Evolutionary conservation across 2,888 invertebrate species (phyloP).

Genomic region (Thalpophila matura): DNA sequence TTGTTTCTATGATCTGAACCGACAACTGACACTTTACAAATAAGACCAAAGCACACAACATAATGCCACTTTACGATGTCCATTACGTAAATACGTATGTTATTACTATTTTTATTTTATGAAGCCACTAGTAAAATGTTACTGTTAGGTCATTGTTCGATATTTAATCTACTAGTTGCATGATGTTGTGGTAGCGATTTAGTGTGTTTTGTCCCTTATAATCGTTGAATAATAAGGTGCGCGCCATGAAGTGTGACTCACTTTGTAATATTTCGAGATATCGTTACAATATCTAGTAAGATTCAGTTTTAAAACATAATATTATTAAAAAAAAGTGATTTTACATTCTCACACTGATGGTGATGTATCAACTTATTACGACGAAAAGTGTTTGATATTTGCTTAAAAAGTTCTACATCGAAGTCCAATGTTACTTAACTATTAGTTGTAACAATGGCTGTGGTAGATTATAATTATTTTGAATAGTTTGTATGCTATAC

Average conservation of each 20-base stretch:
- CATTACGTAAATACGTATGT: too few relatives aligned
- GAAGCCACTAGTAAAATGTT: conserved; percentile 27
- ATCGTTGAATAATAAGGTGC: conserved; percentile 3
- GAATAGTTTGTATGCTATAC: conserved; percentile 28
- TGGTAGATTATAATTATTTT: conserved; percentile 63
- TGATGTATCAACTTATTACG: conserved; percentile 5
- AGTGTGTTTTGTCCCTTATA: conserved; percentile 49
- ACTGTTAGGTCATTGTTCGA: conserved; percentile 27
- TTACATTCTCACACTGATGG: background rate
- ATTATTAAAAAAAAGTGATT: background rate
- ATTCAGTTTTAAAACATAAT: conserved; percentile 1
- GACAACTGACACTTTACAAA: conserved; percentile 25
- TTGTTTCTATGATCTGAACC: too few relatives aligned
- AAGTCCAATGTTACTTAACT: conserved; percentile 75
- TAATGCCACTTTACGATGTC: conserved; percentile 12
- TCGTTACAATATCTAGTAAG: background rate
- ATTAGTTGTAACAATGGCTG: conserved; percentile 75
- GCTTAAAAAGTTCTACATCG: conserved; percentile 52
- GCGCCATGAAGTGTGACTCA: background rate
- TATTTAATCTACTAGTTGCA: conserved; percentile 17
- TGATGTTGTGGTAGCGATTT: conserved; percentile 39
- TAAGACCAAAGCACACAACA: conserved; percentile 39
- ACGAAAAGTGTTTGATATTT: conserved; percentile 29
- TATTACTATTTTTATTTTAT: conserved; percentile 8
- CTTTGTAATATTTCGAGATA: background rate